Evolutionary conservation across 2,113 vertebrate species (phyloP).

Genomic region (Asarcornis scutulata): DNA sequence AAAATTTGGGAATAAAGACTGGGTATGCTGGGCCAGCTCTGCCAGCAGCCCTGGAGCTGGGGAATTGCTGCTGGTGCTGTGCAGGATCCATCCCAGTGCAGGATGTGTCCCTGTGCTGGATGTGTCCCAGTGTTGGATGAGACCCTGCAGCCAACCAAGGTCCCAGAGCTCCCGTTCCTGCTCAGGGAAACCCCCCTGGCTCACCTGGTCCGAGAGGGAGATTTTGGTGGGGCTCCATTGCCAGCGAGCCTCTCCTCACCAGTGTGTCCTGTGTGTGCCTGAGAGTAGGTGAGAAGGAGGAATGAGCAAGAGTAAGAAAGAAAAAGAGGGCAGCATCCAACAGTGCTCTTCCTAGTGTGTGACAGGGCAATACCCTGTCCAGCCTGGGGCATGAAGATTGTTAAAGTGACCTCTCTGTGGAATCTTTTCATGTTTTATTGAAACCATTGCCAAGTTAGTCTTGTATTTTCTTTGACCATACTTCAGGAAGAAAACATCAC

Average conservation of each 20-base stretch:
- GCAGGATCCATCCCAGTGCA: no score
- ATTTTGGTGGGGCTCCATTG: background rate
- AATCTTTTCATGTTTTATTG: background rate
- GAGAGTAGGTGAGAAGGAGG: background rate
- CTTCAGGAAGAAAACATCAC: background rate
- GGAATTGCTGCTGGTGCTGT: no score
- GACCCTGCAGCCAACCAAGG: no score
- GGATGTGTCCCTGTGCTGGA: background rate
- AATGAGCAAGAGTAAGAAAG: background rate
- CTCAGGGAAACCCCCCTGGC: no score
- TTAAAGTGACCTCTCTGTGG: background rate
- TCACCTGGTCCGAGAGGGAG: background rate
- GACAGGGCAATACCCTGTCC: background rate
- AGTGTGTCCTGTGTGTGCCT: background rate
- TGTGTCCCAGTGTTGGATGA: background rate
- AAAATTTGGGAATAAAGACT: no score
- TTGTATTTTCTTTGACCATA: background rate
- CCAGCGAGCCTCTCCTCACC: background rate
- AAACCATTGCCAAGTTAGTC: background rate
- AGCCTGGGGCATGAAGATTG: background rate
- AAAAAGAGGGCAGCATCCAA: background rate
- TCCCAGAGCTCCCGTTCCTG: background rate
- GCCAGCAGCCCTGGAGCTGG: no score
- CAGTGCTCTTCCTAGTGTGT: background rate
- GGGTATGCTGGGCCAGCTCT: rapidly evolving